Base-by-base conservation (phyloP, 2,797 vertebrate genomes). In the Notamacropus eugenii region DNA sequence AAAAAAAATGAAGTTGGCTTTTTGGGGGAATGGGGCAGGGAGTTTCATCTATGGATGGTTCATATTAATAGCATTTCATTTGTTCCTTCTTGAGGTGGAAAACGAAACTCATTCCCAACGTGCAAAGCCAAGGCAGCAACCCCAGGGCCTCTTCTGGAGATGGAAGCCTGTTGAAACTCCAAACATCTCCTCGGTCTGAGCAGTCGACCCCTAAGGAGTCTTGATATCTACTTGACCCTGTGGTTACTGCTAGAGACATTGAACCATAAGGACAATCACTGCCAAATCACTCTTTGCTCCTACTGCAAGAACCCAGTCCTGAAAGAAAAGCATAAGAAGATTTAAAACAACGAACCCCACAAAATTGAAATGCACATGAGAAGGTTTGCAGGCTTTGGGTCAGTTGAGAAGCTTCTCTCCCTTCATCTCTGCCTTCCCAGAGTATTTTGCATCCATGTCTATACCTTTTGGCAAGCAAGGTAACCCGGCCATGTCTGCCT, bases 191-290 rank as follows among this genome's bases (percentile, higher is more conserved):
- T 98, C 97, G 98, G 98, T 98, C 98, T 98, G 94, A 98, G 98
- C 98, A 98, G 98, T 95, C 97, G 98, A 98, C 98, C 99, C 99
- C 97, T 96, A 93, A 96, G 99, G 99, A 99, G 97, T 98, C 98
- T 94, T 97, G 98, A 98, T 98, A 96, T 98, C 98, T 96, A 90
- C 98, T 96, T 94, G 98, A 97, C 98, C 98, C 98, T 98, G 98
- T 99, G 99, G 99, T 99, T 98, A 98, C 99, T 98, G 99, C 99
- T 98, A 99, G 98, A 99, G 99, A 99, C 98, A 98, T 99, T 99
- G 99, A 99, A 99, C 98, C 99, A 98, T 99, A 99, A 99, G 99
- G 99, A 99, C 99, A 99, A 99, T 99, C 99, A 99, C 99, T 99
- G 98, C 98, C 98, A 98, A 96, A 96, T 97, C 96, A 96, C 96